These are phyloP conservation scores for Zosterops japonicus DNA, from an alignment of 2,113 vertebrate species.

Conservation along the genomic window DNA sequence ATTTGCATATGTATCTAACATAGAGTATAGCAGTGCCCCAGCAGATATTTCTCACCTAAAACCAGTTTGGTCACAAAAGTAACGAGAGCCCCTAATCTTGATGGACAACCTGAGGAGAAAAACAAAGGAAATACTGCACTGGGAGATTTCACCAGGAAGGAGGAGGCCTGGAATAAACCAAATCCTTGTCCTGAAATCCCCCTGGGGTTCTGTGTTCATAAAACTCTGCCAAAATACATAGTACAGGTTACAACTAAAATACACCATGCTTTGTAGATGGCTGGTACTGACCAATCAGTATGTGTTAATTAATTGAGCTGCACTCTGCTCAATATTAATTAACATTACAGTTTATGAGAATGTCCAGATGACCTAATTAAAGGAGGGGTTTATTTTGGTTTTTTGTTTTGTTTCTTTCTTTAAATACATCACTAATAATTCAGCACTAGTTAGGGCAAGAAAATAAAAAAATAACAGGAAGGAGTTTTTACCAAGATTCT, in stretches of 20 bases:
- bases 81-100: neutral
- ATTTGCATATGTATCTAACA: neutral
- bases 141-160: neutral
- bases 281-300: neutral
- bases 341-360: neutral
- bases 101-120: neutral
- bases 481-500: neutral
- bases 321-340: neutral
- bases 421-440: neutral
- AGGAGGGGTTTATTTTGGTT: neutral
- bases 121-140: neutral
- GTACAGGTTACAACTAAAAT: neutral
- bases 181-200: neutral
- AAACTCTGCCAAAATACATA: neutral
- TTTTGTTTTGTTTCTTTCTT: neutral
- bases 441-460: neutral
- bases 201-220: neutral
- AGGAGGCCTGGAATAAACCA: neutral
- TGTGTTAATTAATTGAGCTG: neutral
- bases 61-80: neutral
- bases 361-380: neutral
- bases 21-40: neutral
- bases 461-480: neutral
- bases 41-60: neutral
- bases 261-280: neutral